These are phyloP conservation scores for Atrichornis clamosus DNA, from an alignment of 2,113 vertebrate species.

Conservation along the genomic window DNA sequence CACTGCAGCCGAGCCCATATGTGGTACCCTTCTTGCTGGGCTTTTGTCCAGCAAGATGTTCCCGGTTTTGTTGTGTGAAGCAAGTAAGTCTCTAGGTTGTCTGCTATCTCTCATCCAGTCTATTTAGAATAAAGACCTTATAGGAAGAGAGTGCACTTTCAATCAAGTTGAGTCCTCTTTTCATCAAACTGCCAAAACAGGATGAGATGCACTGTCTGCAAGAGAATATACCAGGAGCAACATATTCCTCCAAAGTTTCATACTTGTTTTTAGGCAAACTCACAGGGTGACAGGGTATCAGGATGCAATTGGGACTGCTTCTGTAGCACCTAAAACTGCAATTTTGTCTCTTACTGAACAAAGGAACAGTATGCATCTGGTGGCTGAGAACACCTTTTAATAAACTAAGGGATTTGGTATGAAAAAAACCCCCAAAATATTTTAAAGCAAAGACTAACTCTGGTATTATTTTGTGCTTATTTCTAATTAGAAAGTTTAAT, in stretches of 20 bases:
- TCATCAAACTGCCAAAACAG: not conserved
- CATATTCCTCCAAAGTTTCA: not conserved
- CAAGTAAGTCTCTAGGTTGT: not conserved
- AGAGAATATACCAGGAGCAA: not conserved
- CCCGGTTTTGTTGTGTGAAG: not conserved
- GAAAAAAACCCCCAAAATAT: not conserved
- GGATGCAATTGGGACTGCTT: not conserved
- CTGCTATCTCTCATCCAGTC: not conserved
- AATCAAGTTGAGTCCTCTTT: not conserved
- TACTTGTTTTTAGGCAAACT: not conserved
- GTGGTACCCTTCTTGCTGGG: not conserved
- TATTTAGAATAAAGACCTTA: not conserved
- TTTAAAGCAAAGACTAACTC: not conserved
- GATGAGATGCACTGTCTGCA: not conserved
- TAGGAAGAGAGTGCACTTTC: not conserved
- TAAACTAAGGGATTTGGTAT: not conserved
- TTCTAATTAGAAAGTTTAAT: not conserved
- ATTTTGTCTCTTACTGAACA: not conserved
- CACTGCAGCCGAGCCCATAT: not conserved
- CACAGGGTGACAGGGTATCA: not conserved
- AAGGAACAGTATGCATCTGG: not conserved
- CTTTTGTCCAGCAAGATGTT: not conserved
- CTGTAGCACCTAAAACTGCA: not conserved
- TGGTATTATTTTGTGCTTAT: not conserved
- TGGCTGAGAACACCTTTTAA: not conserved